A percentile compares a stretch with the other conserved stretches of the same genome.
These are phyloP conservation scores for Lucilia sericata DNA, from an alignment of 1,140 invertebrate species.

Conservation along the genomic window DNA sequence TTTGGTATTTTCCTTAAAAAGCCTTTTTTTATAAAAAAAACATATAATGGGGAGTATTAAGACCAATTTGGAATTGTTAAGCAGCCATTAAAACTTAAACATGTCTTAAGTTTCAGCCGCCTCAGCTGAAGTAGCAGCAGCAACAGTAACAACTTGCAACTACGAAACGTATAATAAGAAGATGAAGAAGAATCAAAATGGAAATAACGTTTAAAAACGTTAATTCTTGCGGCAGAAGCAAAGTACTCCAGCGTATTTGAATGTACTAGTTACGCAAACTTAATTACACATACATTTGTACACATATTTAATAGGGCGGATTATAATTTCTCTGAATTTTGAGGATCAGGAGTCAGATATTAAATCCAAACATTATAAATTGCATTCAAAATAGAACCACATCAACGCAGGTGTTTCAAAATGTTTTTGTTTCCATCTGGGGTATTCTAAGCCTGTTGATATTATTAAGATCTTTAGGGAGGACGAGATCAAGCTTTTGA, in stretches of 20 bases:
- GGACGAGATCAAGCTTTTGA: too few species aligned
- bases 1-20: slow-evolving; percentile 35
- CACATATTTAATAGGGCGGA: too few species aligned
- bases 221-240: not conserved
- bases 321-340: too few species aligned
- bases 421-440: too few species aligned
- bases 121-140: not conserved
- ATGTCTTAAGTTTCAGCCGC: slow-evolving; percentile 27
- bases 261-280: not conserved
- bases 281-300: too few species aligned
- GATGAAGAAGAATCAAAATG: not conserved
- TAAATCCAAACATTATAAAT: too few species aligned
- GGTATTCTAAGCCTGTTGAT: too few species aligned
- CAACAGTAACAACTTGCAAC: too few species aligned
- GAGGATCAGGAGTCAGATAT: too few species aligned
- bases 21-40: not conserved
- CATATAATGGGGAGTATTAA: slow-evolving; percentile 33
- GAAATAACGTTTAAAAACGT: not conserved
- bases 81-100: slow-evolving; percentile 39
- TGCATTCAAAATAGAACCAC: too few species aligned
- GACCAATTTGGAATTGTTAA: slow-evolving; percentile 40
- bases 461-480: too few species aligned
- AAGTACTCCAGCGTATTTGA: not conserved
- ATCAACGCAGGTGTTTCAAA: too few species aligned
- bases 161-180: not conserved